These are phyloP conservation scores for Phocoena phocoena DNA, from an alignment of 2,113 vertebrate species.

Conservation along the genomic window DNA sequence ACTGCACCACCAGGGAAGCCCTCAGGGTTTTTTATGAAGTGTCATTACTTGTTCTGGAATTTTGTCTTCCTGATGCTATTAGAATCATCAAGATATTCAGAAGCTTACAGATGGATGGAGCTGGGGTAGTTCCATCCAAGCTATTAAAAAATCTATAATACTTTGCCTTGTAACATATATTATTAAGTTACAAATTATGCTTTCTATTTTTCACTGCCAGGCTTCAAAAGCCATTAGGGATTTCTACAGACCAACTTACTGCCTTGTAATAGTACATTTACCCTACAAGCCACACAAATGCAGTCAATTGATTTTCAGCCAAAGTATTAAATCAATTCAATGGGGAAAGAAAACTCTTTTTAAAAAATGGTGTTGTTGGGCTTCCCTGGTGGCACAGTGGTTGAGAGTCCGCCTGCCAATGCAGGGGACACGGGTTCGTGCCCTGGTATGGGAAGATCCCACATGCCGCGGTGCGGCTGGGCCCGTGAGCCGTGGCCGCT, in stretches of 20 bases:
- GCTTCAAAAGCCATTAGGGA: slow-evolving; percentile 32
- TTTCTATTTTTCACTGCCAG: not conserved
- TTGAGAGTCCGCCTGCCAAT: not conserved
- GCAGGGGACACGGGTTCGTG: not conserved
- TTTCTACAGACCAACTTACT: slow-evolving; percentile 5
- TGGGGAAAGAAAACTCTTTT: not conserved
- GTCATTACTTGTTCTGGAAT: not conserved
- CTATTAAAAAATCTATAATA: slow-evolving; percentile 19
- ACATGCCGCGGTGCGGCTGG: not conserved
- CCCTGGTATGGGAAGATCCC: not conserved
- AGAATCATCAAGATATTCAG: not conserved
- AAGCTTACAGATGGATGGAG: not conserved
- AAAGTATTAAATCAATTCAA: slow-evolving; percentile 20
- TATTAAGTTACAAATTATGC: not conserved
- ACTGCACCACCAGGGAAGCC: no score
- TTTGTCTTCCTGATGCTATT: not conserved
- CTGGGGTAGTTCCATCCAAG: not conserved
- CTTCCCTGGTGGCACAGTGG: not conserved
- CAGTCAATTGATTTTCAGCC: slow-evolving; percentile 7
- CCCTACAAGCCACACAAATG: not conserved
- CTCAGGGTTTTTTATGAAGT: not conserved
- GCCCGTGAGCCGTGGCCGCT: no score
- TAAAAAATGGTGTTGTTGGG: not conserved
- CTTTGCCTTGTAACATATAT: not conserved
- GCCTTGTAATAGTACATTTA: not conserved